phyloP scores from a whole-genome alignment of 2,797 vertebrate species.

The Xenopus petersii region DNA sequence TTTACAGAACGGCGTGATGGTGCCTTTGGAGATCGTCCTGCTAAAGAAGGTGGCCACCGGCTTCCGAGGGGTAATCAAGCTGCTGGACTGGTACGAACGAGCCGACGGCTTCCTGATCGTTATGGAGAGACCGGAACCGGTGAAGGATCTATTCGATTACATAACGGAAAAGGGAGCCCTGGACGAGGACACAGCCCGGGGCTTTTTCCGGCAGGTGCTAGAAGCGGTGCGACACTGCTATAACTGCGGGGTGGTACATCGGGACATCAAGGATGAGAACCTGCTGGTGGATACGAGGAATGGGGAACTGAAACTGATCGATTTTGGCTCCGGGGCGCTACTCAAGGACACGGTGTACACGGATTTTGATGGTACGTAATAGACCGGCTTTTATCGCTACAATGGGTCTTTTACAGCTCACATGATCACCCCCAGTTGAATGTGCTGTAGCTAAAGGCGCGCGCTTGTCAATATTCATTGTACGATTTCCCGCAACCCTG shows the following conservation, averaged over 20 bases:
- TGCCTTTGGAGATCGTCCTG: constrained; percentile 90
- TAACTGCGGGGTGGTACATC: constrained; percentile 87
- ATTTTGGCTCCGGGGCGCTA: constrained; percentile 94
- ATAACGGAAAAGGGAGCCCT: constrained; percentile 95
- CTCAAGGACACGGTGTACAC: constrained; percentile 98
- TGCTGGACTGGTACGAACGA: constrained; percentile 94
- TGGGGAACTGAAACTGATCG: constrained; percentile 93
- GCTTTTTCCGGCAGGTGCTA: constrained; percentile 91
- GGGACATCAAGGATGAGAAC: constrained; percentile 97
- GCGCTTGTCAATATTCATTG: neutral
- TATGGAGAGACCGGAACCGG: constrained; percentile 91
- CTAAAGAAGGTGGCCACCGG: constrained; percentile 91
- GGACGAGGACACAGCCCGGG: constrained; percentile 85
- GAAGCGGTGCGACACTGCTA: constrained; percentile 94
- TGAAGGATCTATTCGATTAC: constrained; percentile 95
- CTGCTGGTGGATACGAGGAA: constrained; percentile 90
- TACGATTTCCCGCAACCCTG: neutral
- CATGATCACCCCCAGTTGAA: too few relatives aligned
- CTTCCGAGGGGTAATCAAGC: constrained; percentile 88
- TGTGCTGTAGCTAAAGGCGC: too few relatives aligned
- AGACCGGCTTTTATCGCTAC: neutral
- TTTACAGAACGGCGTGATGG: constrained; percentile 78
- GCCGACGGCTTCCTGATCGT: constrained; percentile 90
- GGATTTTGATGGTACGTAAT: constrained; percentile 87
- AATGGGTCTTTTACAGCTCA: too few relatives aligned